Base-by-base conservation (phyloP, 2,797 vertebrate species). In the Triplophysa yarkandensis region DNA sequence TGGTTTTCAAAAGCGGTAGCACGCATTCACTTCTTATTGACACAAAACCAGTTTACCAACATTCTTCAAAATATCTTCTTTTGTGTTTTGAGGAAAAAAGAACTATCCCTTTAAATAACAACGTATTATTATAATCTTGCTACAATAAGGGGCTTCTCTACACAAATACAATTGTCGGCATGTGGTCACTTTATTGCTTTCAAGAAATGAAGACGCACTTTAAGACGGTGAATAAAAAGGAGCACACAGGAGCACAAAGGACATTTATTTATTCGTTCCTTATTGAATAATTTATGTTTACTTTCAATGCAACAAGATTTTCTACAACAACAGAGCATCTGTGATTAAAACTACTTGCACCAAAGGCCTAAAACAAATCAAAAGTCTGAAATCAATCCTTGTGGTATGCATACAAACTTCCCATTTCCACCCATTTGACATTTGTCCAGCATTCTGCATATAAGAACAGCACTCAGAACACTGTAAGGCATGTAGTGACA, bases 341-440 rank as follows among this genome's bases (percentile, higher is more conserved):
- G n/a, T 85, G 84, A 76, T 14, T 54, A 48, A 39, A 39, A 39
- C 36, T 3, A 3, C 30, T 3, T 11, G 36, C 48, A 68, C 72
- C 41, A 43, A 17, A n/a, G n/a, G n/a, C n/a, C n/a, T n/a, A n/a
- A n/a, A n/a, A n/a, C 4, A 43, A 43, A 43, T 54, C 28, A 46
- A 82, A 58, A 77, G 73, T 68, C 54, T 82, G 87, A 89, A 10
- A 39, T 11, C 36, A 39, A 39, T 39, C 2, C 36, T 11, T 11
- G 89, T 83, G 83, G 77, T 90, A 89, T 89, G 77, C 89, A 91
- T 89, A 83, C 79, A 86, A 84, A 74, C 84, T 88, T 86, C 85
- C 80, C 83, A 55, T 81, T 82, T 88, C 85, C 83, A 86, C 81
- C 85, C 87, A 67, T 86, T 84, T 87, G 81, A 89, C 86, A 87